These are phyloP conservation scores for Otolemur garnettii DNA, from an alignment of 2,113 vertebrate species.

Conservation along the genomic window DNA sequence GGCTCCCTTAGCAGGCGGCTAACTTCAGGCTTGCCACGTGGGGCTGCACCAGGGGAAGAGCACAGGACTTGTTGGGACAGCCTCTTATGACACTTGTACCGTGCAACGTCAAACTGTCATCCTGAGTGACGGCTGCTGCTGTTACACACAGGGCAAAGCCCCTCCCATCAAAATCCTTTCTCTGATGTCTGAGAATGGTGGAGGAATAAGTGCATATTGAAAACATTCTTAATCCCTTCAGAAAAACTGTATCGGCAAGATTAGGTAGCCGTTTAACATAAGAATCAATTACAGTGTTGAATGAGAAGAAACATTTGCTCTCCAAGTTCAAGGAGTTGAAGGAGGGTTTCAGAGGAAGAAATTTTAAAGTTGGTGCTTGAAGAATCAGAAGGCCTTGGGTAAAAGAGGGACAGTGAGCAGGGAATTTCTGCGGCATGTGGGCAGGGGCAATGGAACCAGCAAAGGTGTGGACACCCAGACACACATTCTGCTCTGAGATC, in stretches of 20 bases:
- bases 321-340: not conserved
- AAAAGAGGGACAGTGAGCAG: rapidly evolving
- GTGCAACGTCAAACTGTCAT: rapidly evolving
- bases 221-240: not conserved
- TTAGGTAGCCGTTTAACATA: not conserved
- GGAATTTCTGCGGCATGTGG: rapidly evolving
- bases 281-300: not conserved
- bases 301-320: too few species aligned
- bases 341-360: not conserved
- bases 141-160: not conserved
- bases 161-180: not conserved
- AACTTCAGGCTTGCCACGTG: not conserved
- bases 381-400: not conserved
- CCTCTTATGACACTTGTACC: rapidly evolving
- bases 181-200: not conserved
- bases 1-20: too few species aligned
- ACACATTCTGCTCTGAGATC: rapidly evolving
- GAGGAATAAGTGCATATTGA: rapidly evolving
- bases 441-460: rapidly evolving
- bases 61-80: rapidly evolving
- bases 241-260: not conserved
- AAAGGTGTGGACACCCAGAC: not conserved
- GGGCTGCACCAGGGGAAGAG: rapidly evolving
- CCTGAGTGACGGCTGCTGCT: rapidly evolving
- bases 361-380: too few species aligned